Percentiles rank a stretch among this genome's conserved stretches.
These are phyloP conservation scores for Eledone cirrhosa DNA, from an alignment of 2,888 invertebrate species.

Conservation along the genomic window DNA sequence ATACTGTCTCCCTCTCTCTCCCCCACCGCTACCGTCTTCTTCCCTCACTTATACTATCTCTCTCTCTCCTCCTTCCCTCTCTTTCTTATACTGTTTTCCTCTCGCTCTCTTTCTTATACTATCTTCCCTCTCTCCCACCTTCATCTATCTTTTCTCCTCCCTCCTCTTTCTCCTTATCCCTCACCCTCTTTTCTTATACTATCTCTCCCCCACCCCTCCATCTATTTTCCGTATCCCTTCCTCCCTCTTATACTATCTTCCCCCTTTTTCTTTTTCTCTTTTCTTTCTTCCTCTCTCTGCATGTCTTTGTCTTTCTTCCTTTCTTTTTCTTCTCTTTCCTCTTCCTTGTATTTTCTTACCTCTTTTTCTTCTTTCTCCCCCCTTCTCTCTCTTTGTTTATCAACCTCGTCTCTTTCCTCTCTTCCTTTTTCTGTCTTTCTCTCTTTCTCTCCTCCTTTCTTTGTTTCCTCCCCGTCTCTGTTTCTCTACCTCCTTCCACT, in stretches of 20 bases:
- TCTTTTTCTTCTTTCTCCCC: not conserved
- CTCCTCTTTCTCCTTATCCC: not conserved
- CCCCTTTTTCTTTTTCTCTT: not conserved
- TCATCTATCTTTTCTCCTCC: not conserved
- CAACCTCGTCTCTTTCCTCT: not conserved
- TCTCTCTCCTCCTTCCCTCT: not conserved
- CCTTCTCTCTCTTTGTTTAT: slow-evolving; percentile 11
- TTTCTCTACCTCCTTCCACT: not conserved
- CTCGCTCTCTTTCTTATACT: not conserved
- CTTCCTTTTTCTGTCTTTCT: not conserved
- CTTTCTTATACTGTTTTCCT: not conserved
- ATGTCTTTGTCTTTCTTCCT: not conserved
- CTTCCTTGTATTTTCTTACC: not conserved
- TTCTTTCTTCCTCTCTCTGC: not conserved
- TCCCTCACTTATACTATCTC: not conserved
- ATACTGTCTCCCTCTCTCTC: not conserved
- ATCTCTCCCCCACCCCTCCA: not conserved
- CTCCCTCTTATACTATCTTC: too few relatives aligned
- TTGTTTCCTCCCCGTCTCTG: not conserved
- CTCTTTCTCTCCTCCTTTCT: not conserved
- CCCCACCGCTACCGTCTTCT: not conserved
- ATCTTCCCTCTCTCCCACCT: not conserved
- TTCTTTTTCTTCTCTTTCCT: not conserved
- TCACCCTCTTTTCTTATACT: not conserved
- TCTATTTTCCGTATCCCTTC: not conserved